Percentiles rank a stretch among this genome's conserved stretches.
These are phyloP conservation scores for Anguilla rostrata DNA, from an alignment of 2,113 vertebrate genomes.

Conservation along the genomic window DNA sequence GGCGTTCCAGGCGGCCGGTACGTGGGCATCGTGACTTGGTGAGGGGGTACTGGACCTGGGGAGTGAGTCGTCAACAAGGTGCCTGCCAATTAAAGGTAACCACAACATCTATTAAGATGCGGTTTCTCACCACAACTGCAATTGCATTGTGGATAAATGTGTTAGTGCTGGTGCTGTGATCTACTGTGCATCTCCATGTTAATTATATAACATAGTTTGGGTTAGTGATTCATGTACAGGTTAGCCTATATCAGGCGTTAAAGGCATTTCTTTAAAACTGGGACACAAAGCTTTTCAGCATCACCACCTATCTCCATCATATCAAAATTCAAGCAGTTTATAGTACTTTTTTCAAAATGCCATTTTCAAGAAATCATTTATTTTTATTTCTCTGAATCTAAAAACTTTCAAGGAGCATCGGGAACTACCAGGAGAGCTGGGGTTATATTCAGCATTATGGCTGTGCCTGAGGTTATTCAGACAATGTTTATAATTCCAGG, in stretches of 20 bases:
- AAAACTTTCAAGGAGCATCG: too few species aligned
- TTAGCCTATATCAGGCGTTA: too few species aligned
- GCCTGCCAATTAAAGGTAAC: conserved; percentile 46
- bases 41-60: conserved; percentile 86
- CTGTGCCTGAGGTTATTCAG: neutral
- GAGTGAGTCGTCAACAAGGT: conserved; percentile 95
- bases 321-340: too few species aligned
- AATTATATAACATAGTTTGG: too few species aligned
- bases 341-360: too few species aligned
- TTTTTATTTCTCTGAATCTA: neutral
- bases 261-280: too few species aligned
- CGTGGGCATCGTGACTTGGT: conserved; percentile 91
- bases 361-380: too few species aligned
- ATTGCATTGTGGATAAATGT: neutral
- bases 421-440: too few species aligned
- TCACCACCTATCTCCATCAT: too few species aligned
- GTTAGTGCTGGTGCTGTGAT: too few species aligned
- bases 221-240: neutral
- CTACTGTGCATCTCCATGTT: too few species aligned
- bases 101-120: neutral
- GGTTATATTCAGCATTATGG: neutral
- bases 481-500: neutral
- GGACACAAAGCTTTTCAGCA: too few species aligned
- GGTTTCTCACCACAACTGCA: neutral
- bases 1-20: conserved; percentile 91